phyloP scores from a whole-genome alignment of 2,888 invertebrate species.

The Periphyllus acericola region DNA sequence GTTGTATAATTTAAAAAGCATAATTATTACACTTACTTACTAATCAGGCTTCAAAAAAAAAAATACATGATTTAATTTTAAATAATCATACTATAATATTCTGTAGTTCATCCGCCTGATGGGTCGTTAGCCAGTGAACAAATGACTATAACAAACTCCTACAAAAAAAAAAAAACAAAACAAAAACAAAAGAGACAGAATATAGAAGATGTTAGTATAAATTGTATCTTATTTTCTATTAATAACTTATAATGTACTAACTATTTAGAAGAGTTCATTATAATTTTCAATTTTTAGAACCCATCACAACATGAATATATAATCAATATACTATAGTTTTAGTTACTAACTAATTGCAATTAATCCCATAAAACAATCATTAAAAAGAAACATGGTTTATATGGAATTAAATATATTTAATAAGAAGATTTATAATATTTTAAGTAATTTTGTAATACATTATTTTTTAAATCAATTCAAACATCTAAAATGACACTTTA shows the following conservation, averaged over 20 bases:
- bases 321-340: not conserved
- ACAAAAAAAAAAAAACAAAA: constrained; percentile 61
- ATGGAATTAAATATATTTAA: not conserved
- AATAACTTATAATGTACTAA: constrained; percentile 16
- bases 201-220: constrained; percentile 61
- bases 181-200: constrained; percentile 62
- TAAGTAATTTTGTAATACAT: not conserved
- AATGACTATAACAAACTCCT: constrained; percentile 60
- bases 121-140: constrained; percentile 61
- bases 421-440: not conserved
- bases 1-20: constrained; percentile 23
- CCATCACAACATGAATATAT: constrained; percentile 14
- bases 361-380: not conserved
- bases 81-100: constrained; percentile 44
- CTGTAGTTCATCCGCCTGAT: constrained; percentile 59
- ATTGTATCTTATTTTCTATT: constrained; percentile 8
- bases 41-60: constrained; percentile 54
- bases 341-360: not conserved
- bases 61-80: constrained; percentile 9
- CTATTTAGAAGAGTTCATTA: constrained; percentile 61
- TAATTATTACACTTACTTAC: constrained; percentile 37
- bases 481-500: not conserved
- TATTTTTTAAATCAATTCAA: not conserved
- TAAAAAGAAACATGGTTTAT: not conserved
- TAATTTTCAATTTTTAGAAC: constrained; percentile 23